A percentile compares a stretch with the other conserved stretches of the same genome.
Evolutionary conservation across 2,888 invertebrate species (phyloP).

Genomic region (Spodoptera picta): DNA sequence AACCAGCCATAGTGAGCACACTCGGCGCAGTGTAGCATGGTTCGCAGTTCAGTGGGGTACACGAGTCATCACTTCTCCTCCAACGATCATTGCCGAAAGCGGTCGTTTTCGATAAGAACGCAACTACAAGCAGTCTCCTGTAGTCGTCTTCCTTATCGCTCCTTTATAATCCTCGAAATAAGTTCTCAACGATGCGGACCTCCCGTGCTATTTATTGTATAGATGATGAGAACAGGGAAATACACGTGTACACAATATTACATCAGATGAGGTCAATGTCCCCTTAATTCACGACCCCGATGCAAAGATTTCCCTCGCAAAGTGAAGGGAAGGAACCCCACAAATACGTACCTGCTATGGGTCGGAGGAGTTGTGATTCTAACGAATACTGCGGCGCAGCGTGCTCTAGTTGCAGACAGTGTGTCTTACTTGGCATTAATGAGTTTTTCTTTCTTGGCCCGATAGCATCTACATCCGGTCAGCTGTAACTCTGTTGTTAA

Average conservation of each 20-base stretch:
- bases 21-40: not conserved
- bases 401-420: not conserved
- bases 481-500: too few species aligned
- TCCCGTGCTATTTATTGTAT: not conserved
- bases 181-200: not conserved
- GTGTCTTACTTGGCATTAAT: not conserved
- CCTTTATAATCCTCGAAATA: not conserved
- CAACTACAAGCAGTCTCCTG: not conserved
- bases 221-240: too few species aligned
- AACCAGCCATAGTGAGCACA: conserved; percentile 7
- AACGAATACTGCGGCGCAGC: not conserved
- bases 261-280: conserved; percentile 20
- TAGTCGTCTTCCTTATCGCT: not conserved
- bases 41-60: conserved; percentile 1
- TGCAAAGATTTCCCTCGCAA: conserved; percentile 7
- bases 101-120: not conserved
- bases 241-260: not conserved
- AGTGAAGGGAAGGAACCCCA: conserved; percentile 21
- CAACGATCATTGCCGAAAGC: conserved; percentile 4
- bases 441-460: too few species aligned
- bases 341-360: not conserved
- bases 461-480: too few species aligned
- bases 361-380: conserved; percentile 1
- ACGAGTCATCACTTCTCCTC: conserved; percentile 15
- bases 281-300: conserved; percentile 10